Conservation (phyloP, 2,888 invertebrate genomes). For the Hypselothyrea guttata region DNA sequence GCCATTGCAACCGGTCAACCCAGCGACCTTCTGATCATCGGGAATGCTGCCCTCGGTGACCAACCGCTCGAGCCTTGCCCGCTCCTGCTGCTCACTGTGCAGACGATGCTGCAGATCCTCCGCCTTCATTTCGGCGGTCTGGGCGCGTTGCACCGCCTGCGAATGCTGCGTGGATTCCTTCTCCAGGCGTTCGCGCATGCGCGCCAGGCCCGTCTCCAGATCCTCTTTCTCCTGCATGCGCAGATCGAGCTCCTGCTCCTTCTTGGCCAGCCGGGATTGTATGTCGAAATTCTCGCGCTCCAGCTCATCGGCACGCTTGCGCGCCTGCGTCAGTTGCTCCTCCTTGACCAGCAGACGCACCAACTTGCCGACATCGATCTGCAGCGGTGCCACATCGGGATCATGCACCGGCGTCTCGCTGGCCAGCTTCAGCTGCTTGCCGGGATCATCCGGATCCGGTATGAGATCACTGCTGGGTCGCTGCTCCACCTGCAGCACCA, state of each 20-base stretch:
- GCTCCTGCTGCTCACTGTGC: conserved; percentile 90
- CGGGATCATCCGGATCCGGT: conserved; percentile 77
- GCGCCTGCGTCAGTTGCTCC: conserved; percentile 93
- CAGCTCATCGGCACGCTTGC: conserved; percentile 92
- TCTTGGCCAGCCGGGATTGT: conserved; percentile 92
- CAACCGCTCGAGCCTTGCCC: conserved; percentile 91
- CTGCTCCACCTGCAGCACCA: conserved; percentile 89
- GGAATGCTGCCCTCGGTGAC: conserved; percentile 95
- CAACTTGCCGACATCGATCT: conserved; percentile 95
- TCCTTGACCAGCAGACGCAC: conserved; percentile 96
- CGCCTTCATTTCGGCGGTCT: conserved; percentile 84
- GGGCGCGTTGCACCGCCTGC: conserved; percentile 90
- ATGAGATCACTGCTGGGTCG: conserved; percentile 80
- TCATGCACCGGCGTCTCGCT: conserved; percentile 83
- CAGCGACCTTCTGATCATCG: conserved; percentile 93
- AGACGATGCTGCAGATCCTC: conserved; percentile 87
- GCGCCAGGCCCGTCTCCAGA: conserved; percentile 89
- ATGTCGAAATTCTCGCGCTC: conserved; percentile 95
- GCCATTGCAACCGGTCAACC: conserved; percentile 83
- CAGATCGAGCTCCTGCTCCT: conserved; percentile 95
- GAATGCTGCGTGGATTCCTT: conserved; percentile 94
- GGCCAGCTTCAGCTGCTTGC: conserved; percentile 77
- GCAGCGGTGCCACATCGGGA: conserved; percentile 92
- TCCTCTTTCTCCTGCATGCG: conserved; percentile 96
- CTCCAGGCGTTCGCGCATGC: conserved; percentile 93